Base-by-base conservation (phyloP, 37 sponge, comb jelly and placozoan species). In the Aphrocallistes beatrix region DNA sequence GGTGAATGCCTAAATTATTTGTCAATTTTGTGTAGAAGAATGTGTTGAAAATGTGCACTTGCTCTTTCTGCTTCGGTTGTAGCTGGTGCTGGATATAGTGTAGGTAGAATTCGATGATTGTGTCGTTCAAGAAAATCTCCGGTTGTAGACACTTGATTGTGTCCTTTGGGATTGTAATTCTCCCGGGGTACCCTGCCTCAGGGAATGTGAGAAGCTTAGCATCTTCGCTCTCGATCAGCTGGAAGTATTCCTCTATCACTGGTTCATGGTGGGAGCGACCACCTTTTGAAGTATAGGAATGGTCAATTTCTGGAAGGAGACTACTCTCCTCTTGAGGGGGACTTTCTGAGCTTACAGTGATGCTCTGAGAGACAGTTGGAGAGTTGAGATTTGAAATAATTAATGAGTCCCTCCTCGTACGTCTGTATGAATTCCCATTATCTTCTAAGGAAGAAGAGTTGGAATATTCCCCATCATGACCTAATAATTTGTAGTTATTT, bases 21-120 rank as follows among this genome's bases (percentile, higher is more conserved):
- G 75, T 60, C 10, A 60, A 30, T 60, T 60, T 60, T 3, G 75
- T 60, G 75, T 60, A 60, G 21, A 60, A 60, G 75, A 60, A 60
- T 25, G 75, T 60, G 34, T 60, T 60, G 75, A 60, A 60, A 60
- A 60, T 60, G 75, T 60, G 75, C 34, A 60, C 75, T 13, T 60
- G 75, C 3, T 60, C 75, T 60, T 30, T 60, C 75, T 60, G 75
- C 8, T 3, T 60, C 3, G 25, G 75, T 21, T 19, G n/a, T 21
- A 60, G 34, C n/a, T 60, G 32, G 75, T 60, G 75, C 28, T 60
- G n/a, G 10, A 60, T 60, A 60, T 60, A 60, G 75, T 25, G 75
- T 6, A 60, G 75, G n/a, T 60, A 60, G 75, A 60, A 60, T 13
- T 60, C 75, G 10, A 60, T 60, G 10, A 60, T 60, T 6, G 21